Base-by-base conservation (phyloP, 2,797 vertebrate species). In the Hoplostethus atlanticus region DNA sequence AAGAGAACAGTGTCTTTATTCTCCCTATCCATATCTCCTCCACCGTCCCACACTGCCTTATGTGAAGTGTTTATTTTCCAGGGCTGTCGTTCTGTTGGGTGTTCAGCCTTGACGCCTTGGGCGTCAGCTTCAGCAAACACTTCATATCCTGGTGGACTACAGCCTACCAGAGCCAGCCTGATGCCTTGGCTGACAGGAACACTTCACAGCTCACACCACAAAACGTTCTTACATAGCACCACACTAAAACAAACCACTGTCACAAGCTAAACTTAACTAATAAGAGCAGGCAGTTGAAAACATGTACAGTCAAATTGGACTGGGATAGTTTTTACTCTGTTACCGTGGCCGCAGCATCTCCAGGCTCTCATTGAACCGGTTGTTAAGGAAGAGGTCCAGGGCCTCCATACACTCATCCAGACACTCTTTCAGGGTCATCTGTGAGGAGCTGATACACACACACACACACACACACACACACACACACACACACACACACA, bases 371-470 rank as follows among this genome's bases (percentile, higher is more conserved):
- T 40, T 93, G 88, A 97, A 97, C 81, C 91, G 93, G 90, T 97
- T 96, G 90, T 94, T 94, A 68, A 97, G 94, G 85, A 96, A 96
- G 70, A 96, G 93, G 75, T 95, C 94, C 87, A 96, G 62, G 10
- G 96, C 96, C 70, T 95, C 95, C 93, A 95, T 95, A 13, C 96
- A 96, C 78, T 96, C 94, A 21, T 94, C 93, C 76, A 96, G 90
- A 72, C 89, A 91, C 73, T 86, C 86, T 57, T 92, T 91, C 38
- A 96, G 87, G 79, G 88, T 93, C 79, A 82, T 84, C 84, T 91
- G 84, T 52, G 87, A 80, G 73, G 90, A 88, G 63, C 93, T 94
- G 84, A 28, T 1, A 28, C 28, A 28, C 28, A 28, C 28, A 28
- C 28, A 28, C 28, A 28, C 28, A 28, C 28, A 28, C 28, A 28